phyloP scores from a whole-genome alignment of 2,113 vertebrate genomes.

The Myxocyprinus asiaticus region DNA sequence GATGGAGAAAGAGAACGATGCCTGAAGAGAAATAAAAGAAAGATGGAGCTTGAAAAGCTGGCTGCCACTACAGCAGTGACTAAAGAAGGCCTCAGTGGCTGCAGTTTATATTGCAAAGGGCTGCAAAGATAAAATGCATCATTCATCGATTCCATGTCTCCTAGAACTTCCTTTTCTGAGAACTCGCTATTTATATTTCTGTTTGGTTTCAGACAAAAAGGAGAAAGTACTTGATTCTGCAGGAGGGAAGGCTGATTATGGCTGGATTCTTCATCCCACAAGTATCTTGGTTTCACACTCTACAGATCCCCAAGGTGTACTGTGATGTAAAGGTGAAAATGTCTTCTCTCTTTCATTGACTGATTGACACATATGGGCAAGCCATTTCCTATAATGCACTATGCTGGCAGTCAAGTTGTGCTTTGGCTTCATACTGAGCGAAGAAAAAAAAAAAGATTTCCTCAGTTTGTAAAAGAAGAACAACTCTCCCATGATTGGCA shows the following conservation, averaged over 20 bases:
- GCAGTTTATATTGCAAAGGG: neutral
- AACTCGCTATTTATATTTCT: constrained; percentile 51
- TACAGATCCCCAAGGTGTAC: constrained; percentile 54
- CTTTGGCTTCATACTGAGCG: constrained; percentile 55
- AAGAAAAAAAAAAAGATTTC: constrained; percentile 50
- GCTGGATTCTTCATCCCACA: constrained; percentile 43
- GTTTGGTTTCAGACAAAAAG: constrained; percentile 5
- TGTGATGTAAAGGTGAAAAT: constrained; percentile 59
- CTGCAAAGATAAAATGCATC: no score
- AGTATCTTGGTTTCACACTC: constrained; percentile 68
- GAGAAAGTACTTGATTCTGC: constrained; percentile 45
- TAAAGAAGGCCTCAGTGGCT: constrained; percentile 60
- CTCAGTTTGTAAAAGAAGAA: constrained; percentile 61
- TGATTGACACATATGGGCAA: constrained; percentile 70
- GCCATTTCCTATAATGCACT: constrained; percentile 68
- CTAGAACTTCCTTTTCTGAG: constrained; percentile 55
- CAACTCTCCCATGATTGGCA: constrained; percentile 69
- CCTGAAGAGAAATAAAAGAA: constrained; percentile 54
- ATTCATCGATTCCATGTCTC: no score
- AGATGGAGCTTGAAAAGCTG: constrained; percentile 63
- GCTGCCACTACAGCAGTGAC: constrained; percentile 63
- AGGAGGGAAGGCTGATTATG: constrained; percentile 66
- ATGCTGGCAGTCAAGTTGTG: constrained; percentile 68
- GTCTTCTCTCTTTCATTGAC: constrained; percentile 63
- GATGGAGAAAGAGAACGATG: constrained; percentile 40